Conservation (phyloP, 2,888 invertebrate genomes). For the Heliconius hortense region DNA sequence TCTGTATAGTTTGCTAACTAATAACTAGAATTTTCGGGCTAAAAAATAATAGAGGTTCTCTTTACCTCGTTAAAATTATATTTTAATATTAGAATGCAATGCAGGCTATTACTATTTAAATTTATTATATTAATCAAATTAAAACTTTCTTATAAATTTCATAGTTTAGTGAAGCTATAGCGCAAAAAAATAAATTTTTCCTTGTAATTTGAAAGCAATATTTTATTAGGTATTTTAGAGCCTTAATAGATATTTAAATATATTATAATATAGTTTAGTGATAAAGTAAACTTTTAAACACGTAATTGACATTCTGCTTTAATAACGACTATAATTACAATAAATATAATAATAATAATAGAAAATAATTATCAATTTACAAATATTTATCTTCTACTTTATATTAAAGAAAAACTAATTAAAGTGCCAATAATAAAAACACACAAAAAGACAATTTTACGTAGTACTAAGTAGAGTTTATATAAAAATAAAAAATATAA, state of each 20-base stretch:
- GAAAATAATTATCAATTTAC: slow-evolving; percentile 4
- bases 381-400: slow-evolving; percentile 3
- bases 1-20: not conserved
- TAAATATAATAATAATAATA: not conserved
- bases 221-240: slow-evolving; percentile 4
- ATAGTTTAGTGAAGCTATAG: slow-evolving; percentile 6
- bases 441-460: slow-evolving; percentile 16
- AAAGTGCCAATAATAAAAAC: slow-evolving; percentile 21
- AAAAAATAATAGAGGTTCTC: not conserved
- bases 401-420: not conserved
- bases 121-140: not conserved
- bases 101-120: not conserved
- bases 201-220: slow-evolving; percentile 14
- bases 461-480: slow-evolving; percentile 43
- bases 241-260: slow-evolving; percentile 6
- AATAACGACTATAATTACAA: slow-evolving; percentile 14
- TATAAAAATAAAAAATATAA: slow-evolving; percentile 45
- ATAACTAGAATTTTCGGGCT: not conserved
- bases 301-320: slow-evolving; percentile 15
- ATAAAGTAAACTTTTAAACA: slow-evolving; percentile 5
- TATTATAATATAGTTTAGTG: not conserved
- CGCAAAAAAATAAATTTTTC: not conserved
- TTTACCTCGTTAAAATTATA: not conserved
- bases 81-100: too few relatives aligned
- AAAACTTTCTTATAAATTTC: not conserved